Base-by-base conservation (phyloP, 2,888 invertebrate genomes). In the Trachelus stipa region DNA sequence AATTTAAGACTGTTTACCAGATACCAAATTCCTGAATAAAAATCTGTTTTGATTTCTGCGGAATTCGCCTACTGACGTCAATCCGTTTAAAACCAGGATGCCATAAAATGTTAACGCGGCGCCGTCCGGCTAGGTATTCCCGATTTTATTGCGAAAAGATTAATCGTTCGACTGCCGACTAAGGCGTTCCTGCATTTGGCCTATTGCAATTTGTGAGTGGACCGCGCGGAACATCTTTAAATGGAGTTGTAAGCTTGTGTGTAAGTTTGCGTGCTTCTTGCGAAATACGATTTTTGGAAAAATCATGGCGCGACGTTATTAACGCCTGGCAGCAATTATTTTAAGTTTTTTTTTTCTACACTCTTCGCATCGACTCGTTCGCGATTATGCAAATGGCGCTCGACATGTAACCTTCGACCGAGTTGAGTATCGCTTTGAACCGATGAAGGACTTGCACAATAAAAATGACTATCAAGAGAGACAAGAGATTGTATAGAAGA, bases 1-100 rank as follows among this genome's bases (percentile, higher is more conserved):
- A 83, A 86, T 86, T 85, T 87, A 85, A 85, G 82, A 83, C 80
- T 83, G 81, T 84, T 84, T 85, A 87, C 85, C 84, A 83, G 81
- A 80, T 80, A 82, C 83, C 73, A 79, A 81, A 82, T 87, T 85
- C 84, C 83, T 86, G 85, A 85, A 87, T 84, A 84, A 86, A 86
- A 83, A 86, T 85, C 76, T 82, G 81, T 88, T 85, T 86, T 85
- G 79, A 84, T 85, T 85, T 82, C 79, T 75, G 79, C 81, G 81
- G 79, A 80, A 80, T 81, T 79, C 77, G 79, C 74, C 37, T 77
- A 78, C 69, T 73, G 79, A 68, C 74, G 69, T 71, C 76, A 31
- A 76, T 76, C 75, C 73, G 35, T 77, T 75, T 40, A 56, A 76
- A 34, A 74, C 83, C 81, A 84, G 82, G 83, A 84, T 84, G 84